phyloP scores from a whole-genome alignment of 2,113 vertebrate genomes.

The Neotoma lepida region DNA sequence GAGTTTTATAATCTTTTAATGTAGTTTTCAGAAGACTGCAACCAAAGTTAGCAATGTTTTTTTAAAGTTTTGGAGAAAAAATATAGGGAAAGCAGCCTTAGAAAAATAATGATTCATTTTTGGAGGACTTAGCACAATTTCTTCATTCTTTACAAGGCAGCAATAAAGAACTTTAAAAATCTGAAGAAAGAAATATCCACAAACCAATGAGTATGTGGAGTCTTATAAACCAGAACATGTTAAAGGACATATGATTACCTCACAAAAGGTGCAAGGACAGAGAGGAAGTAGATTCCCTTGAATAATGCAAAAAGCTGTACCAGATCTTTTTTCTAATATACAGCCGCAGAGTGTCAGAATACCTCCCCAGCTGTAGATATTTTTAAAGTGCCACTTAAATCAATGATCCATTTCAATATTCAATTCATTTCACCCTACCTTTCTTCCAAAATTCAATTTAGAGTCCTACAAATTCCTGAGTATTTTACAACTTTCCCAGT shows the following conservation, averaged over 20 bases:
- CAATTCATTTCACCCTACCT: not conserved
- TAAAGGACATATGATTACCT: not conserved
- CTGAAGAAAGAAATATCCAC: not conserved
- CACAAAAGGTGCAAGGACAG: not conserved
- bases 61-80: not conserved
- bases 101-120: constrained; percentile 1
- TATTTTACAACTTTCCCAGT: not conserved
- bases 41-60: not conserved
- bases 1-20: not conserved
- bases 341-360: not conserved
- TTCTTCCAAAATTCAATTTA: not conserved
- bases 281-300: not conserved
- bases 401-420: not conserved
- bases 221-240: not conserved
- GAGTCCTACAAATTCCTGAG: not conserved
- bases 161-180: not conserved
- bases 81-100: not conserved
- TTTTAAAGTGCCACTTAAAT: constrained; percentile 38
- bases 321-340: constrained; percentile 33
- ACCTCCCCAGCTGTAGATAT: not conserved
- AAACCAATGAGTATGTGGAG: not conserved
- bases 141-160: not conserved
- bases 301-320: not conserved
- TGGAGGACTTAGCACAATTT: not conserved
- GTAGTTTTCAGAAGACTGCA: not conserved